Conservation (phyloP, 92 coral and sea anemone genomes). For the Epizoanthus stellaris region DNA sequence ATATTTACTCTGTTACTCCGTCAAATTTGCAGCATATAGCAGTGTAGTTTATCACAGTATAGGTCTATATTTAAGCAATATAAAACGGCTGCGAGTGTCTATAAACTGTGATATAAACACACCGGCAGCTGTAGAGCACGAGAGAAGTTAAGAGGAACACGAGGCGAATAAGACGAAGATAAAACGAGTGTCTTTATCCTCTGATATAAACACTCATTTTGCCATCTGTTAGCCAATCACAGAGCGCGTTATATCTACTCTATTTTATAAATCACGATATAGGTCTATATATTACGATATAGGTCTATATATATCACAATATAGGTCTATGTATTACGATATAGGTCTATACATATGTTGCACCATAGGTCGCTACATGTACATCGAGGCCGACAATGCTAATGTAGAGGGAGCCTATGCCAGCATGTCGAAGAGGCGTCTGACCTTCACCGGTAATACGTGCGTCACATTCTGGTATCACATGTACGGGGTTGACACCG, state of each 20-base stretch:
- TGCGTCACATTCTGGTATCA: conserved; percentile 7
- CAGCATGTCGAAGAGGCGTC: neutral
- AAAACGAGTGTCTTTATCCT: too few species aligned
- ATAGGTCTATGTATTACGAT: neutral
- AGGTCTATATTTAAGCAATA: neutral
- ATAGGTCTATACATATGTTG: neutral
- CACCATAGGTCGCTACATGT: neutral
- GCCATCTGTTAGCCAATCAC: too few species aligned
- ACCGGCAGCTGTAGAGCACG: too few species aligned
- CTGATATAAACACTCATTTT: too few species aligned
- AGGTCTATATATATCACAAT: neutral
- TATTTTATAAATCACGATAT: too few species aligned
- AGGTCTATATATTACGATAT: neutral
- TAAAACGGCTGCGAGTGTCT: too few species aligned
- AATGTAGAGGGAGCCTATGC: neutral
- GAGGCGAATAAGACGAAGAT: too few species aligned
- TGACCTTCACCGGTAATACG: neutral
- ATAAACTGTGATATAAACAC: too few species aligned
- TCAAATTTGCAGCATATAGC: too few species aligned
- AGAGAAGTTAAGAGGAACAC: too few species aligned
- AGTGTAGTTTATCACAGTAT: neutral
- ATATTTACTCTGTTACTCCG: too few species aligned
- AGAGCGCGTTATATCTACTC: too few species aligned
- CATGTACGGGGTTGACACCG: neutral
- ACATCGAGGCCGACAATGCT: neutral